Conservation (phyloP, 2,797 vertebrate genomes). For the Chlorospingus flavigularis region DNA sequence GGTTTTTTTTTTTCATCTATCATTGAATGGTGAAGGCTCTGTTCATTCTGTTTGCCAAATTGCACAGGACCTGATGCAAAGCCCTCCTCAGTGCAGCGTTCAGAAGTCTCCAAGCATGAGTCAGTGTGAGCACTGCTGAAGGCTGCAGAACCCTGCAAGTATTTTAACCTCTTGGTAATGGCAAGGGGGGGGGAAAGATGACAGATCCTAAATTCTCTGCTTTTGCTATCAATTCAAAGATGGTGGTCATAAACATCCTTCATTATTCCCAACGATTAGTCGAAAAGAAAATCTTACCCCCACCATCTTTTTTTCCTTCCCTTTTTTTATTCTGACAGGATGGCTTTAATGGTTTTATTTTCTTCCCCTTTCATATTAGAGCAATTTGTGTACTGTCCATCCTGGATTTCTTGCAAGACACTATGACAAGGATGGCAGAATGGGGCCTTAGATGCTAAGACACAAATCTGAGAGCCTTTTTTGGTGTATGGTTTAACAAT, state of each 20-base stretch:
- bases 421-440: not conserved
- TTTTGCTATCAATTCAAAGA: not conserved
- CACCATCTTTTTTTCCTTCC: accelerated
- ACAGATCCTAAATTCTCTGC: not conserved
- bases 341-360: not conserved
- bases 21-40: not conserved
- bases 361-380: not conserved
- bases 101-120: not conserved
- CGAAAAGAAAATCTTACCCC: not conserved
- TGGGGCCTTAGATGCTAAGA: not conserved
- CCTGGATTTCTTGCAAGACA: not conserved
- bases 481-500: not conserved
- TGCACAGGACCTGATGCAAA: not conserved
- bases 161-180: not conserved
- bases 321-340: not conserved
- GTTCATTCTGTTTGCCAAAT: not conserved
- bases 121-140: not conserved
- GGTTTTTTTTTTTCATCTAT: not conserved
- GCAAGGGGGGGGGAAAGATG: accelerated
- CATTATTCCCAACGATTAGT: not conserved
- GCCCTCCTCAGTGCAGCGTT: not conserved
- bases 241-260: not conserved
- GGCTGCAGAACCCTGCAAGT: not conserved
- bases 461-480: not conserved
- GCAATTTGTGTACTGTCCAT: not conserved